Evolutionary conservation across 2,888 invertebrate species (phyloP), one percentile per base, ranked within the genome.

Genomic region (Agrochola macilenta): DNA sequence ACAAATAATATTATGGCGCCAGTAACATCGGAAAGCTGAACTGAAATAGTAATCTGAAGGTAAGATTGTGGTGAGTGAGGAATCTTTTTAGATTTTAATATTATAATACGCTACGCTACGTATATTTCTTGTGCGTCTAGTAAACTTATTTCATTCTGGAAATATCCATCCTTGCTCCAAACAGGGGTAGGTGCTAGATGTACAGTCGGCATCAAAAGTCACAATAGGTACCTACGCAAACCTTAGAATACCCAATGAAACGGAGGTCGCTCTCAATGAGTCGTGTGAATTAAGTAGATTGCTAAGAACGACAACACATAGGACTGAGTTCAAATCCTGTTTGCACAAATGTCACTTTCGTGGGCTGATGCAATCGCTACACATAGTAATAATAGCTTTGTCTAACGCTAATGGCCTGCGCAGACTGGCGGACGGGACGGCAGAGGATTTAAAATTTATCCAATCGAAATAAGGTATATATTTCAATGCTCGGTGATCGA

Each of bases 11-110:
- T 49, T 78, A 49, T 30, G 20, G 23, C 46, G 63, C 35, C 63
- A 78, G 46, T 78, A 61, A 79, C 70, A 71, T 63, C 61, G 54
- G 54, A 71, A 78, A 26, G 78, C 60, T 46, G 71, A 78, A 54
- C 61, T 78, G 78, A 69, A 60, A 54, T 69, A 35, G 30, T 30
- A 57, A 74, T 60, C 58, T n/a, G 20, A 35, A 43, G 2, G 9
- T 43, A 78, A 54, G 54, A 70, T 46, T 70, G 39, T 1, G 61
- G 30, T 61, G 69, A 54, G 17, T 43, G 30, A 35, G 14, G n/a
- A 69, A 61, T 78, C 17, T 60, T 54, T 4, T 43, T 46, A 54
- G 46, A 54, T 46, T 52, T 4, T 43, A 52, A 35, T 12, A 49
- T 46, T 20, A n/a, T 30, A 9, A 39, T 58, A n/a, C n/a, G n/a